Conservation (phyloP, 2,113 vertebrate species). For the Diadophis punctatus region DNA sequence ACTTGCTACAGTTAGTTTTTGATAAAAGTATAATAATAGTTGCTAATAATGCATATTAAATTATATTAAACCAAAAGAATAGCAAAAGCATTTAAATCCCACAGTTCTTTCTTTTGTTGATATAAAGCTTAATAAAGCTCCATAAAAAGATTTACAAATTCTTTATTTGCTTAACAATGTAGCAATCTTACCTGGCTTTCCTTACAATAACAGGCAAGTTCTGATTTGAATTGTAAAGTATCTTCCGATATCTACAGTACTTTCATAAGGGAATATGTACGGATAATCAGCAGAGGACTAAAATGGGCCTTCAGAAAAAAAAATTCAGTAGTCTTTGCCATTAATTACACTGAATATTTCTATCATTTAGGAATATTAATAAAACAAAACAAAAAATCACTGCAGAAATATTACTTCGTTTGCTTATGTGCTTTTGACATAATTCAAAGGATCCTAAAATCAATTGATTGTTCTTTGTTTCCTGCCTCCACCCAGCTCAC, state of each 20-base stretch:
- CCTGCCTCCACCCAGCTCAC: neutral
- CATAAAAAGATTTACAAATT: conserved; percentile 24
- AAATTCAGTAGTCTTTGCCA: neutral
- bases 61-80: conserved; percentile 52
- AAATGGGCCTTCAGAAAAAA: neutral
- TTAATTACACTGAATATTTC: neutral
- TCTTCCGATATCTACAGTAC: neutral
- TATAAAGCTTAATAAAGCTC: conserved; percentile 26
- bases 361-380: conserved; percentile 13
- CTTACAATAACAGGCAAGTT: neutral
- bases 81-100: conserved; percentile 54
- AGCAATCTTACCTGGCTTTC: conserved; percentile 6
- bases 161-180: conserved; percentile 40
- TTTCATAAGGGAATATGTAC: neutral
- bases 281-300: neutral
- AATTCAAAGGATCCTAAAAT: conserved; percentile 3
- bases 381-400: neutral
- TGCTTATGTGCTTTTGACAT: neutral
- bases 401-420: neutral
- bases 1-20: conserved; percentile 73
- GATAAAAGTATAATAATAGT: conserved; percentile 65
- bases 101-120: conserved; percentile 35
- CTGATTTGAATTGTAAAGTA: neutral
- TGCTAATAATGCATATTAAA: conserved; percentile 74
- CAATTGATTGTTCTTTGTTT: neutral